Evolutionary conservation across 2,888 invertebrate genomes (phyloP).

Genomic region (Digitonthophagus gazella): DNA sequence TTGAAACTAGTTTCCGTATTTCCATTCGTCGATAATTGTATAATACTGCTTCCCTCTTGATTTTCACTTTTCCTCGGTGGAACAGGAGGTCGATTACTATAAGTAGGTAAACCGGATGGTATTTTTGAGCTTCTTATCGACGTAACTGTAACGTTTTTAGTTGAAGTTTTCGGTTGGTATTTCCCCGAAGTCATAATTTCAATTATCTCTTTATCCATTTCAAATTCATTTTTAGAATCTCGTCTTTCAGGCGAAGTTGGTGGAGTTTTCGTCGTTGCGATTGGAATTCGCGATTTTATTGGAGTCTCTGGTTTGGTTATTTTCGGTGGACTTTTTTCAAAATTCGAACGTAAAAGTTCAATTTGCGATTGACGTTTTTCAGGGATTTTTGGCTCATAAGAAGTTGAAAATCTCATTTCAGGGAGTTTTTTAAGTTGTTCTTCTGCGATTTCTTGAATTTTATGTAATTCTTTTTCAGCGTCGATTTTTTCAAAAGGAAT

Average conservation of each 20-base stretch:
- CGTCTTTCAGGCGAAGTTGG: constrained; percentile 48
- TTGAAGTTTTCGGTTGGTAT: constrained; percentile 44
- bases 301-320: constrained; percentile 42
- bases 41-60: constrained; percentile 41
- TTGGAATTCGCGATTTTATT: constrained; percentile 48
- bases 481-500: constrained; percentile 37
- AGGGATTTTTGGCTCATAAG: constrained; percentile 61
- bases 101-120: constrained; percentile 48
- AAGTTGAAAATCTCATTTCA: constrained; percentile 63
- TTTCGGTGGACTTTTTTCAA: constrained; percentile 55
- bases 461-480: constrained; percentile 44
- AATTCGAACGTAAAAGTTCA: constrained; percentile 53
- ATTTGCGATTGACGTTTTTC: constrained; percentile 61
- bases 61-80: constrained; percentile 52
- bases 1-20: constrained; percentile 45
- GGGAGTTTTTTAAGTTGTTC: constrained; percentile 51
- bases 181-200: constrained; percentile 48
- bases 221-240: constrained; percentile 45
- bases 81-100: constrained; percentile 51
- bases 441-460: constrained; percentile 49
- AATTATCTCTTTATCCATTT: constrained; percentile 46
- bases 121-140: constrained; percentile 62
- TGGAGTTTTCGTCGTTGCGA: constrained; percentile 48
- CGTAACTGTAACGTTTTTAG: constrained; percentile 61
- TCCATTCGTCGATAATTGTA: constrained; percentile 43